These are phyloP conservation scores for Nephila pilipes DNA, from an alignment of 1,140 invertebrate species.

Conservation along the genomic window DNA sequence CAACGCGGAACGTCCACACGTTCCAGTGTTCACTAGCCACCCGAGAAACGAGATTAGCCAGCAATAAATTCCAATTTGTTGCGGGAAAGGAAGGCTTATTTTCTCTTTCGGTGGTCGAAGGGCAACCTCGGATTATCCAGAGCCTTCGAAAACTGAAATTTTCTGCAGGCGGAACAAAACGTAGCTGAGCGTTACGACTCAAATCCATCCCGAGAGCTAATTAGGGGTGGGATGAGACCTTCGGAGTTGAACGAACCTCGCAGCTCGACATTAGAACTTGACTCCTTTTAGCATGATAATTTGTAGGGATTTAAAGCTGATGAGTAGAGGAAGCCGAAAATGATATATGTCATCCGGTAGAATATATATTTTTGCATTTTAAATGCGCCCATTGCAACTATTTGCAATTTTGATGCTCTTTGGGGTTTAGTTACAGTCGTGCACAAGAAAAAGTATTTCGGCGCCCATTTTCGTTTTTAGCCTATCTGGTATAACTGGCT, in stretches of 20 bases:
- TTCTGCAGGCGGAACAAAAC: background rate
- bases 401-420: background rate
- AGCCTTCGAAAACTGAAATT: slow-evolving; percentile 12
- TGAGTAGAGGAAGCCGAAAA: background rate
- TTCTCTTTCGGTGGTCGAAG: background rate
- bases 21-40: too few species aligned
- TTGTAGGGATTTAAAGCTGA: background rate
- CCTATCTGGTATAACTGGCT: too few species aligned
- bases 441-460: background rate
- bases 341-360: background rate
- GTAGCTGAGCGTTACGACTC: background rate
- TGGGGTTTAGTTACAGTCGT: background rate
- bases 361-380: background rate
- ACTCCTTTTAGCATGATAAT: background rate
- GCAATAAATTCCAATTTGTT: too few species aligned
- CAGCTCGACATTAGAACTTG: background rate
- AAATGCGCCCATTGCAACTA: background rate
- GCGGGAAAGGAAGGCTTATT: background rate
- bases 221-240: background rate
- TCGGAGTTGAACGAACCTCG: background rate
- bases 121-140: background rate
- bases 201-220: background rate
- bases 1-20: too few species aligned
- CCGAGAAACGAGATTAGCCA: too few species aligned
- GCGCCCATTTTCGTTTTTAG: background rate